These are phyloP conservation scores for Phacellophora camtschatica DNA, from an alignment of 30 jellyfish, hydroid and myxozoan genomes.

Conservation along the genomic window DNA sequence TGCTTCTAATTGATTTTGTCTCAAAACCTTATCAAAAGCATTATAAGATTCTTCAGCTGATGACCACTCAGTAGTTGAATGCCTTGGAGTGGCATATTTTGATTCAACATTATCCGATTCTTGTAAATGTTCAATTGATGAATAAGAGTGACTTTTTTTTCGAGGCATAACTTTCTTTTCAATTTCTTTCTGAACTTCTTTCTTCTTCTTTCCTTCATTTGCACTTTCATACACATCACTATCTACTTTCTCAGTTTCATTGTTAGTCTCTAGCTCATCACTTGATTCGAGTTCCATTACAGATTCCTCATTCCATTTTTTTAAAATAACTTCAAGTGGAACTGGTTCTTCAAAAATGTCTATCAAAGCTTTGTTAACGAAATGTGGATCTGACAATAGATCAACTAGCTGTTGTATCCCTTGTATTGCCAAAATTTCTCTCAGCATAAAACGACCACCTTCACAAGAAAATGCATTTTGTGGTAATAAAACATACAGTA, in stretches of 20 bases:
- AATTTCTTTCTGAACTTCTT: not conserved
- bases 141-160: not conserved
- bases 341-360: conserved; percentile 88
- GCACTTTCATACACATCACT: conserved; percentile 50
- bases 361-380: conserved; percentile 76
- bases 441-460: conserved; percentile 91
- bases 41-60: conserved; percentile 62
- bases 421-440: conserved; percentile 91
- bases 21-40: conserved; percentile 65
- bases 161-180: not conserved
- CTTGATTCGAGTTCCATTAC: conserved; percentile 32
- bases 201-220: conserved; percentile 23
- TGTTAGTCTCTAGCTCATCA: conserved; percentile 2
- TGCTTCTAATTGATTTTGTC: conserved; percentile 82
- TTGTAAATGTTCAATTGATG: conserved; percentile 31
- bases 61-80: conserved; percentile 67
- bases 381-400: conserved; percentile 71
- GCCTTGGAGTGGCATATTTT: conserved; percentile 72
- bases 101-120: conserved; percentile 56
- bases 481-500: conserved; percentile 71
- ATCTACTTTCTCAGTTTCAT: not conserved
- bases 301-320: conserved; percentile 74
- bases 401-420: conserved; percentile 67
- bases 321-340: conserved; percentile 54
- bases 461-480: conserved; percentile 76